Conservation (phyloP, 1,140 invertebrate species). For the Dinoponera quadriceps region DNA sequence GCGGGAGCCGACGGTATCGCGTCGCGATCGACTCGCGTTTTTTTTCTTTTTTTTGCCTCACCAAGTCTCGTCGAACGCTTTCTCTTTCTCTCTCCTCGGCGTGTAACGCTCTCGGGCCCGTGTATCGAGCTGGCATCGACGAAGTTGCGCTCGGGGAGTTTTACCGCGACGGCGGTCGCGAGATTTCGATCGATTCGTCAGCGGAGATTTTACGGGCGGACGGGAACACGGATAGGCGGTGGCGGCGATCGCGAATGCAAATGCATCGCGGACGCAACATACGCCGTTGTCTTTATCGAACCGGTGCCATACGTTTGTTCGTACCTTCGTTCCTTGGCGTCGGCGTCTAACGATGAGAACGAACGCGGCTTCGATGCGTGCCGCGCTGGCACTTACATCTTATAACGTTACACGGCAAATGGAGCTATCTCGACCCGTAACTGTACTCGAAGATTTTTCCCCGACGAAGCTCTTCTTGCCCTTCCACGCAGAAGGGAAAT, state of each 20-base stretch:
- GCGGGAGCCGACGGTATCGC: slow-evolving; percentile 9
- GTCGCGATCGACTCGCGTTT: slow-evolving; percentile 13
- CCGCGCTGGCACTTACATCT: slow-evolving; percentile 61
- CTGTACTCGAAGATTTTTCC: slow-evolving; percentile 2
- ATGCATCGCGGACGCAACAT: not conserved
- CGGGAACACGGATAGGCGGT: slow-evolving; percentile 13
- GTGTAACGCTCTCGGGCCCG: not conserved
- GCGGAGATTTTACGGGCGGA: not conserved
- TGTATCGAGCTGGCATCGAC: too few relatives aligned
- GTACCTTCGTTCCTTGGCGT: too few relatives aligned
- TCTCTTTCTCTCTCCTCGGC: slow-evolving; percentile 3
- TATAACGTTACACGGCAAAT: slow-evolving; percentile 20
- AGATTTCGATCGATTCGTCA: slow-evolving; percentile 26
- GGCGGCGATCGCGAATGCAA: slow-evolving; percentile 32
- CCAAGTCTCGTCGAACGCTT: slow-evolving; percentile 7
- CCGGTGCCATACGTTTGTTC: not conserved
- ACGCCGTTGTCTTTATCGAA: slow-evolving; percentile 39
- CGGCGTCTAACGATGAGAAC: slow-evolving; percentile 59
- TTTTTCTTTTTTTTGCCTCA: not conserved
- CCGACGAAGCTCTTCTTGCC: slow-evolving; percentile 1
- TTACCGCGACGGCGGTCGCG: too few relatives aligned
- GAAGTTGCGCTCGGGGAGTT: too few relatives aligned
- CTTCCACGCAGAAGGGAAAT: slow-evolving; percentile 10
- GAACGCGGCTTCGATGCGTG: slow-evolving; percentile 53
- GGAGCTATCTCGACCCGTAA: slow-evolving; percentile 5